These are phyloP conservation scores for Monochamus saltuarius DNA, from an alignment of 1,140 invertebrate genomes.

Conservation along the genomic window DNA sequence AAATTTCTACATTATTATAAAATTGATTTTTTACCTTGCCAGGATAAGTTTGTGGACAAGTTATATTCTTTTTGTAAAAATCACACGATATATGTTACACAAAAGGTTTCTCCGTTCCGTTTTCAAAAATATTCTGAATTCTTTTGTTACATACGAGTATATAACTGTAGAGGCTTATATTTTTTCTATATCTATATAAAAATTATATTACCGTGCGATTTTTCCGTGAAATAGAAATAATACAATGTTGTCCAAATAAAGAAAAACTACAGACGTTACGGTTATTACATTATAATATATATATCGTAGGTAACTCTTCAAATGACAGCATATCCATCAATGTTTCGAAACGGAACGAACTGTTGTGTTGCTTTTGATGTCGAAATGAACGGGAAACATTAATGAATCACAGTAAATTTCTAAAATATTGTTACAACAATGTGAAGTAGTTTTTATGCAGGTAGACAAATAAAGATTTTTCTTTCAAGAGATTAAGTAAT, in stretches of 20 bases:
- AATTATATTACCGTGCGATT: neutral
- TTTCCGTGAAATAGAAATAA: too few species aligned
- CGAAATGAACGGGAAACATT: neutral
- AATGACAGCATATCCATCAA: conserved; percentile 15
- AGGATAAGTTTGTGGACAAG: neutral
- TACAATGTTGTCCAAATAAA: neutral
- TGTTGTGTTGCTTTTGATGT: neutral
- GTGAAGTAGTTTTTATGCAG: conserved; percentile 8
- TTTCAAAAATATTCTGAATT: conserved; percentile 2
- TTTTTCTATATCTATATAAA: neutral
- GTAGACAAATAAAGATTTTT: conserved; percentile 18
- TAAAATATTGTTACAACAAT: conserved; percentile 5
- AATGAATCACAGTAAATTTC: conserved; percentile 7
- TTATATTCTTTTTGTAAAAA: neutral
- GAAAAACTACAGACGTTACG: conserved; percentile 36
- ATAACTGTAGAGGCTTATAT: neutral
- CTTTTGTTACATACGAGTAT: too few species aligned
- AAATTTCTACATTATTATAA: conserved; percentile 35
- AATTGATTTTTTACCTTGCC: conserved; percentile 30
- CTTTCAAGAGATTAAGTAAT: conserved; percentile 11
- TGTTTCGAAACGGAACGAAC: conserved; percentile 3
- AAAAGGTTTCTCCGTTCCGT: neutral
- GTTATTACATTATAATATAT: conserved; percentile 40
- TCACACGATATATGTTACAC: conserved; percentile 6
- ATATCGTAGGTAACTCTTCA: conserved; percentile 24